phyloP scores from a whole-genome alignment of 1,140 invertebrate genomes.

The Ips typographus region DNA sequence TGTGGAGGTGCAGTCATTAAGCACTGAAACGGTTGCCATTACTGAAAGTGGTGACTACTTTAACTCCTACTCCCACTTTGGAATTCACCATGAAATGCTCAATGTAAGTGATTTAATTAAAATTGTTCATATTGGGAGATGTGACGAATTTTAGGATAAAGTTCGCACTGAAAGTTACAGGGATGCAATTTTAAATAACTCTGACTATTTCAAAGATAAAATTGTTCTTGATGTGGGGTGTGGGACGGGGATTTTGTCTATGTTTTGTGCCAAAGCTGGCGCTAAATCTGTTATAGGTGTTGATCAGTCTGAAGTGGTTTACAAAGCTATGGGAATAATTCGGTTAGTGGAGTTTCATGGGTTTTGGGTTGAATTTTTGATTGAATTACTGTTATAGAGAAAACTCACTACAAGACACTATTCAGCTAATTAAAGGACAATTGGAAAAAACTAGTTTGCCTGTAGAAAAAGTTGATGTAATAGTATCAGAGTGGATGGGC shows the following conservation, averaged over 20 bases:
- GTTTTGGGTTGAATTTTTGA: background rate
- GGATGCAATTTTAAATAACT: slow-evolving; percentile 89
- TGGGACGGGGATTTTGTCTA: slow-evolving; percentile 91
- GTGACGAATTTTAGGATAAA: slow-evolving; percentile 68
- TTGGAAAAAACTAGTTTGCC: slow-evolving; percentile 85
- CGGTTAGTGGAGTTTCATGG: slow-evolving; percentile 45
- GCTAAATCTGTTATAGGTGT: slow-evolving; percentile 89
- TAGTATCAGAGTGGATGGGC: slow-evolving; percentile 99
- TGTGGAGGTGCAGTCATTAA: slow-evolving; percentile 47
- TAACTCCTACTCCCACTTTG: slow-evolving; percentile 95
- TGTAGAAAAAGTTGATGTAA: slow-evolving; percentile 88
- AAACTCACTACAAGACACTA: slow-evolving; percentile 64
- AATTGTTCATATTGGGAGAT: background rate
- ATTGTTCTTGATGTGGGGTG: slow-evolving; percentile 91
- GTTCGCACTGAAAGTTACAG: slow-evolving; percentile 91
- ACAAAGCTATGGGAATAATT: slow-evolving; percentile 79
- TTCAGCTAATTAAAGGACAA: slow-evolving; percentile 73
- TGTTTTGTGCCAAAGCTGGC: slow-evolving; percentile 94
- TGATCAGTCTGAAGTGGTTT: slow-evolving; percentile 85
- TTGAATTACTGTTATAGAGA: slow-evolving; percentile 53
- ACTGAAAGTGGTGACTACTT: slow-evolving; percentile 80
- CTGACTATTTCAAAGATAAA: slow-evolving; percentile 69
- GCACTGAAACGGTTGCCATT: slow-evolving; percentile 55
- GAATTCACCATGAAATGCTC: slow-evolving; percentile 96
- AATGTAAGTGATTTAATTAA: slow-evolving; percentile 55